Percentiles rank a stretch among this genome's conserved stretches.
phyloP scores from a whole-genome alignment of 2,797 vertebrate genomes.

The Sciurus carolinensis region DNA sequence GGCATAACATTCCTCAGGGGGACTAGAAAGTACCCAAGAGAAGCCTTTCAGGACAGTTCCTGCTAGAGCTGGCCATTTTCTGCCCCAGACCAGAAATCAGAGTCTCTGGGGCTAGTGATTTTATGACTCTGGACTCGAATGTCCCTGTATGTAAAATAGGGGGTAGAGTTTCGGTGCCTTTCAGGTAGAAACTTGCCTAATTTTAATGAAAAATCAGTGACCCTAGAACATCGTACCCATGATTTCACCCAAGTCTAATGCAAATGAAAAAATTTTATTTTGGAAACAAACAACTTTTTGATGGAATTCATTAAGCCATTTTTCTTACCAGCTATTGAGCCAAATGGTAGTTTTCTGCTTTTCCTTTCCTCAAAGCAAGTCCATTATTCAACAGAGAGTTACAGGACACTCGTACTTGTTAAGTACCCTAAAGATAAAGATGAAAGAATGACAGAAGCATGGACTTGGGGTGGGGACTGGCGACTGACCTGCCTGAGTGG shows the following conservation, averaged over 20 bases:
- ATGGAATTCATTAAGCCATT: slow-evolving; percentile 31
- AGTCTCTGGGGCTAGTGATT: neutral
- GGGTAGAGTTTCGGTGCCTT: neutral
- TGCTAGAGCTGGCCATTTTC: neutral
- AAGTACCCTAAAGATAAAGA: neutral
- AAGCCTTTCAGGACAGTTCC: neutral
- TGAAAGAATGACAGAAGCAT: too few relatives aligned
- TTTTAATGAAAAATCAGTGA: slow-evolving; percentile 13
- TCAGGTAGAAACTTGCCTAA: neutral
- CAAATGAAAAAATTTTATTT: neutral
- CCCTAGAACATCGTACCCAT: neutral
- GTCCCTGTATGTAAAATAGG: neutral
- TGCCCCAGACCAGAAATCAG: neutral
- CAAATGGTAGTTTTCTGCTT: neutral
- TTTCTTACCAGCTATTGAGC: neutral
- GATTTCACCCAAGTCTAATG: neutral
- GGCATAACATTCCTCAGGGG: neutral
- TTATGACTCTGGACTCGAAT: neutral
- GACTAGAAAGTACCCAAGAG: neutral
- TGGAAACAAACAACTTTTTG: neutral
- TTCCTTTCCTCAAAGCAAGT: neutral
- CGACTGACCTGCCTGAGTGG: neutral
- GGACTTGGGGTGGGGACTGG: neutral
- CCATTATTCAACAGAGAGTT: neutral
- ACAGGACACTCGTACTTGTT: neutral